Conservation (phyloP, 1,140 invertebrate genomes). For the Whitmania pigra region DNA sequence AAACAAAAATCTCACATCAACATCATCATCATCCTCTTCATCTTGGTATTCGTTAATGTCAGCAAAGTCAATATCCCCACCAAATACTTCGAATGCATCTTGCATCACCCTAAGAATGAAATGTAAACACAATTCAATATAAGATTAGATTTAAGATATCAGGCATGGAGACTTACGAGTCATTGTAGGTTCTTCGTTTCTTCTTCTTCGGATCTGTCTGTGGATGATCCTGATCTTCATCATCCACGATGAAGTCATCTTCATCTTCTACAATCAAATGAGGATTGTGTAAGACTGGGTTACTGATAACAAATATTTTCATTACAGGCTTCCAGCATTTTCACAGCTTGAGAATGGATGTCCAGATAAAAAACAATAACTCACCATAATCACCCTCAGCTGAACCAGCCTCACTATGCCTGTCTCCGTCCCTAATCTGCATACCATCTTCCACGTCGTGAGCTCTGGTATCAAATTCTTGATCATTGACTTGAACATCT, state of each 20-base stretch:
- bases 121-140: conserved; percentile 19
- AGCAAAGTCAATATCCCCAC: conserved; percentile 91
- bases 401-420: background rate
- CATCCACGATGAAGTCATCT: conserved; percentile 94
- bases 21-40: conserved; percentile 54
- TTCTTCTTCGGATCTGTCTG: conserved; percentile 72
- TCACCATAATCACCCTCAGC: conserved; percentile 3
- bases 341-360: background rate
- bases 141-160: conserved; percentile 23
- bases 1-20: conserved; percentile 10
- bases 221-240: conserved; percentile 77
- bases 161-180: conserved; percentile 55
- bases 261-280: conserved; percentile 49
- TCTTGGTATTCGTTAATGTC: conserved; percentile 82
- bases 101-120: conserved; percentile 60
- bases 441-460: background rate
- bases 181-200: conserved; percentile 63
- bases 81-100: conserved; percentile 98
- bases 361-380: background rate
- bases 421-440: conserved; percentile 2
- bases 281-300: background rate
- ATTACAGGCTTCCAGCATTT: background rate
- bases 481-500: background rate
- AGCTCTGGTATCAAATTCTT: background rate
- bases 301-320: background rate